Evolutionary conservation across 2,888 invertebrate species (phyloP), one percentile per base, ranked within the genome.

Genomic region (Catocala sponsa): DNA sequence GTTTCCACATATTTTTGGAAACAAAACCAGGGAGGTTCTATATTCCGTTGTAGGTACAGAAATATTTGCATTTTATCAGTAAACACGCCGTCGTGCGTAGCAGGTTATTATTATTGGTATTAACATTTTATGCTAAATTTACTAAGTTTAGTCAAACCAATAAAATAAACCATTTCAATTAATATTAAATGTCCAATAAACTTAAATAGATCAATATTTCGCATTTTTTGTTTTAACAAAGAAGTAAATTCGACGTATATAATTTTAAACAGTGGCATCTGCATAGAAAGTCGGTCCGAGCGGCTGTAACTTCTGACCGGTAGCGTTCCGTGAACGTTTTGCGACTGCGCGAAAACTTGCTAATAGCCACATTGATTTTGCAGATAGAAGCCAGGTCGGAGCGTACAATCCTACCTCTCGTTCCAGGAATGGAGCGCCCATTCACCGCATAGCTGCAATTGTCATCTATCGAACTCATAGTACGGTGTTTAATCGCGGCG

Each of bases 341-440:
- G 94, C 94, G 94, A 91, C 94, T 94, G 94, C 94, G 94, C 94
- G 94, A 91, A 89, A 91, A 91, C 92, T 92, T 91, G 93, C 93
- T 94, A 94, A 94, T 94, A 84, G 92, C 80, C 93, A 93, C 94
- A 94, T 94, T 94, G 94, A 94, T 94, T 94, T 94, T 94, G 94
- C 94, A 94, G 94, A 94, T 94, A 93, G 92, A 91, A 91, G 91
- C 89, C 92, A 92, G 92, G 93, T 93, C 91, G 91, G 90, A 87
- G 88, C 87, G 87, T 85, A 87, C 90, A 87, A 90, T 90, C 88
- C 89, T 88, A 91, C 91, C 91, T 87, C 86, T 81, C 76, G 78
- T 82, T 82, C 82, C 79, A 74, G 76, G 76, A 83, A 77, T 77
- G 78, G 66, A 74, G 72, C 72, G 75, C 70, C 75, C 77, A 73